phyloP scores from a whole-genome alignment of 2,797 vertebrate species.

The Onychomys torridus region DNA sequence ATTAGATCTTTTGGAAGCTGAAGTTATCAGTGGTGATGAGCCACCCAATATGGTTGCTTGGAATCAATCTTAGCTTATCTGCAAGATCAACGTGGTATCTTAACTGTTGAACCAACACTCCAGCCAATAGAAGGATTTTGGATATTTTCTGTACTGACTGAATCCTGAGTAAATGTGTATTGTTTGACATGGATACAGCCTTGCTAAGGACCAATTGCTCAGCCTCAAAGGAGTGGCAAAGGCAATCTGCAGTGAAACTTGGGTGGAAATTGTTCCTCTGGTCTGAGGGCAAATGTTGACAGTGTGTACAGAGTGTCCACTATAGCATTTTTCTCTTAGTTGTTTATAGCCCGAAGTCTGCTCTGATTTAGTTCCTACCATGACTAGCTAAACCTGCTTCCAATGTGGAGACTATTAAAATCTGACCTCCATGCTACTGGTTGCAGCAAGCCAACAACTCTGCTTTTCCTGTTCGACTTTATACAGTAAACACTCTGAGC shows the following conservation, averaged over 20 bases:
- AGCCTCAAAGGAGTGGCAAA: not conserved
- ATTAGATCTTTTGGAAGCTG: not conserved
- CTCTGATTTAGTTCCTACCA: not conserved
- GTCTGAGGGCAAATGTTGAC: not conserved
- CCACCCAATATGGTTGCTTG: not conserved
- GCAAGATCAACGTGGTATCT: not conserved
- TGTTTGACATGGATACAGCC: not conserved
- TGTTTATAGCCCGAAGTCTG: not conserved
- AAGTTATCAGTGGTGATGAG: not conserved
- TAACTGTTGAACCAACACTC: not conserved
- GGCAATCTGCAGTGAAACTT: no score
- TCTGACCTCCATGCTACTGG: not conserved
- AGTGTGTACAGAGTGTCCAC: not conserved
- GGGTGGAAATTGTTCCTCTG: not conserved
- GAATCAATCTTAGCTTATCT: not conserved
- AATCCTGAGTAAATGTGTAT: not conserved
- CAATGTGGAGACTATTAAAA: not conserved
- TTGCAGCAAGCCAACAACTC: no score
- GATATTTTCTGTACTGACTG: not conserved
- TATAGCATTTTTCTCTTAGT: no score
- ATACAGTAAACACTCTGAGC: not conserved
- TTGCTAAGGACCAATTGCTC: not conserved
- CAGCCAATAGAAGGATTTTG: not conserved
- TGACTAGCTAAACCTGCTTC: not conserved
- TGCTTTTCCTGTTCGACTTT: not conserved